Evolutionary conservation across 1,140 invertebrate genomes (phyloP), one percentile per base, ranked within the genome.

Genomic region (Chymomyza costata): DNA sequence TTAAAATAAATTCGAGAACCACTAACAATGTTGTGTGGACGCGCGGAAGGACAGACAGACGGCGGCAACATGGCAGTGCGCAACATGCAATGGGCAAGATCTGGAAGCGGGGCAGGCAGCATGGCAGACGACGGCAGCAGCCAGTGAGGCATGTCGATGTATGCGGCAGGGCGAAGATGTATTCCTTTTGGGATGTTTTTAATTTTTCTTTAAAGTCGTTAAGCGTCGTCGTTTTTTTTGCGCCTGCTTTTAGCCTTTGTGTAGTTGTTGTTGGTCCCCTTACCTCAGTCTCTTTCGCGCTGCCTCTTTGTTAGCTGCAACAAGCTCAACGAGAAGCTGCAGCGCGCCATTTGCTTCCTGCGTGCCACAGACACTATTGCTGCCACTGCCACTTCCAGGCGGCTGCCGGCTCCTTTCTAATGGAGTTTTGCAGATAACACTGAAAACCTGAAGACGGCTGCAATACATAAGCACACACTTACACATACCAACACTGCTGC

Each of bases 151-250:
- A 41, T 56, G 53, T 53, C 61, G 65, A 65, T 73, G 67, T 55
- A 74, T 70, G 66, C 66, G 66, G 69, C 70, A 70, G 65, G 51
- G 73, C 67, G 73, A 80, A 80, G 73, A 80, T 81, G 73, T 80
- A 80, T 80, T 80, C 73, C 73, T 80, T 80, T 80, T 80, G 73
- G 73, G 73, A 80, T 80, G 73, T 80, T 80, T 80, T 80, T 80
- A 80, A 80, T 80, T 80, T 78, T 80, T 80, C 73, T 71, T 78
- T 80, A 81, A 80, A 80, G 73, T 80, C 73, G 73, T 80, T 80
- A 80, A 80, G 74, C 67, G 73, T 73, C 73, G 63, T 78, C 64
- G 58, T 57, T 57, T 63, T n/a, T n/a, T 63, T 60, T 63, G 51
- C 64, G 46, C 54, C 52, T 76, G 35, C 45, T 47, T 53, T 38